Conservation (phyloP, 2,797 vertebrate genomes). For the Sebastiscus albofasciatus region DNA sequence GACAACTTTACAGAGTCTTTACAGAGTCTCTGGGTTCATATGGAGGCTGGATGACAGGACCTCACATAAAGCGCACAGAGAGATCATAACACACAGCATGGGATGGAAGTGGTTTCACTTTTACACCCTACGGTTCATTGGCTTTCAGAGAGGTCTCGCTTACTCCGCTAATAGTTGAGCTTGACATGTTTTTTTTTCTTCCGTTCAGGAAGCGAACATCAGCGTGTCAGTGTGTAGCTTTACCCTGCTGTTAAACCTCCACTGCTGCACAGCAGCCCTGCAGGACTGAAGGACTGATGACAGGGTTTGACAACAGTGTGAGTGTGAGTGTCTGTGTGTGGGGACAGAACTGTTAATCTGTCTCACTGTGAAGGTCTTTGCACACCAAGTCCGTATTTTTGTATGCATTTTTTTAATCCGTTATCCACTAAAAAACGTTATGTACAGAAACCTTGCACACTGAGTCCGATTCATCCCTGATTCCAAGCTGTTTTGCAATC, state of each 20-base stretch:
- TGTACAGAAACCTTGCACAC: too few relatives aligned
- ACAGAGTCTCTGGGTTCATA: background rate
- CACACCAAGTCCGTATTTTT: too few relatives aligned
- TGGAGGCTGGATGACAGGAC: constrained; percentile 32
- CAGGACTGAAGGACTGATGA: constrained; percentile 8
- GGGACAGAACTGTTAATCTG: background rate
- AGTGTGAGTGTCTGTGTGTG: background rate
- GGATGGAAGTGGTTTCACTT: constrained; percentile 34
- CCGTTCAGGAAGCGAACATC: constrained; percentile 20
- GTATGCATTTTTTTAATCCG: too few relatives aligned
- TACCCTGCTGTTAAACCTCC: constrained; percentile 23
- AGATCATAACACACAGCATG: constrained; percentile 44
- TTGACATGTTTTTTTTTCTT: constrained; percentile 21
- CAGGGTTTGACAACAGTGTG: background rate
- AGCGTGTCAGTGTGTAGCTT: constrained; percentile 8
- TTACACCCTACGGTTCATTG: constrained; percentile 23
- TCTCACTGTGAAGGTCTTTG: background rate
- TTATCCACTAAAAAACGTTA: too few relatives aligned
- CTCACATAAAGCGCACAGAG: constrained; percentile 29
- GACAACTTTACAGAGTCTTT: constrained; percentile 17
- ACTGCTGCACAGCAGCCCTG: constrained; percentile 5
- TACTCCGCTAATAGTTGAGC: constrained; percentile 31
- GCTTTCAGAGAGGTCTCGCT: constrained; percentile 25
- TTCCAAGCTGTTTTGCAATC: too few relatives aligned
- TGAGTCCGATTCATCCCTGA: too few relatives aligned